Percentiles rank a stretch among this genome's conserved stretches.
These are phyloP conservation scores for Grammomys surdaster DNA, from an alignment of 2,113 vertebrate species.

Conservation along the genomic window DNA sequence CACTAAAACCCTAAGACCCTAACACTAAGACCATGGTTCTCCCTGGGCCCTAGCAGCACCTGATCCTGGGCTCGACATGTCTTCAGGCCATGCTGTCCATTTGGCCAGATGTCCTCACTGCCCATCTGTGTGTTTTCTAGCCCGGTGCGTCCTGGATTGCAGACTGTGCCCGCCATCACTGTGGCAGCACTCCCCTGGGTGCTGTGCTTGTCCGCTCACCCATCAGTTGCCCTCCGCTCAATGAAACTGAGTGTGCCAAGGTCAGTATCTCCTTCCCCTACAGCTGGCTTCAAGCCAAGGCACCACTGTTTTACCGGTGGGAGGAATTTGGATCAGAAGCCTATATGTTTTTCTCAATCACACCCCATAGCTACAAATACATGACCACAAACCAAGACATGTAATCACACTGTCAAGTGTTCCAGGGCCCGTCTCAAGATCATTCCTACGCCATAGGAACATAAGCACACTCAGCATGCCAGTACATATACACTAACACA, in stretches of 20 bases:
- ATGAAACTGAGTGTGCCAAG: slow-evolving; percentile 97
- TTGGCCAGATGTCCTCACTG: background rate
- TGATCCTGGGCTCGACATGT: background rate
- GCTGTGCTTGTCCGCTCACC: slow-evolving; percentile 93
- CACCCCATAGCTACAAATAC: background rate
- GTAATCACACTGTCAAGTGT: background rate
- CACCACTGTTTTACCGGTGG: background rate
- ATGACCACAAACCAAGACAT: too few relatives aligned
- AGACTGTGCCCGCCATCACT: slow-evolving; percentile 94
- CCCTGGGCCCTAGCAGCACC: background rate
- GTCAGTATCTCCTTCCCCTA: slow-evolving; percentile 84
- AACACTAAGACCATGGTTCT: background rate
- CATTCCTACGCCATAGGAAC: background rate
- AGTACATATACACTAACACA: rapidly evolving
- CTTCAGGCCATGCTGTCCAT: background rate
- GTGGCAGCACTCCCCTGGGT: slow-evolving; percentile 90
- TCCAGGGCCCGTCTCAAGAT: background rate
- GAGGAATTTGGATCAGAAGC: background rate
- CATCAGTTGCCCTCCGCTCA: slow-evolving; percentile 96
- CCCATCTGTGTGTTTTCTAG: slow-evolving; percentile 75
- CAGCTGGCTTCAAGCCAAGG: background rate
- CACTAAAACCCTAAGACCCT: background rate
- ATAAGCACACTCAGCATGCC: background rate
- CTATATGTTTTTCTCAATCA: background rate
- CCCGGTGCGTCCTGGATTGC: slow-evolving; percentile 93